These are phyloP conservation scores for Phyllostomus hastatus DNA, from an alignment of 2,113 vertebrate species.

Conservation along the genomic window DNA sequence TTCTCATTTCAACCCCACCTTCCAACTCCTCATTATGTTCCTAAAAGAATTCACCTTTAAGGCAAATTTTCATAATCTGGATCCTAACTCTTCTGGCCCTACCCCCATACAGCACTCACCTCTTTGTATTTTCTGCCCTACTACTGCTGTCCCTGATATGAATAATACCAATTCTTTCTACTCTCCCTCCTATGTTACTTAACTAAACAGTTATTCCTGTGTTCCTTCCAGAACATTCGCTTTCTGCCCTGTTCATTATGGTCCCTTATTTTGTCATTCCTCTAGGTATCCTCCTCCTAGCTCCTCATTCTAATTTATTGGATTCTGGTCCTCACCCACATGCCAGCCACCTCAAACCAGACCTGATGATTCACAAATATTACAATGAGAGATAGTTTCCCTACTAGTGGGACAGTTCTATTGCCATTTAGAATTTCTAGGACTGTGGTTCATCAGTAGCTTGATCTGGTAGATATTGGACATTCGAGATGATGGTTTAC, in stretches of 20 bases:
- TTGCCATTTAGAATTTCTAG: neutral
- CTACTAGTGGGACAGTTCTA: neutral
- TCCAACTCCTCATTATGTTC: neutral
- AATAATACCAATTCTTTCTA: neutral
- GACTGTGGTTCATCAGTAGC: neutral
- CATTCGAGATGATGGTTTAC: neutral
- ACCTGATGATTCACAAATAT: neutral
- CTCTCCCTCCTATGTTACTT: neutral
- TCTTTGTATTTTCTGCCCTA: neutral
- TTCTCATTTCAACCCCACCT: neutral
- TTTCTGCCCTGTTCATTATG: accelerated
- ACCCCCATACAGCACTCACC: accelerated
- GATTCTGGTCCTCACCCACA: neutral
- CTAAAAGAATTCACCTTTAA: neutral
- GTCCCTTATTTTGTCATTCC: neutral
- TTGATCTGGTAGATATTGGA: neutral
- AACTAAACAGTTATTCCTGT: neutral
- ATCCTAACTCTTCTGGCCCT: neutral
- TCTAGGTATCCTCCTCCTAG: neutral
- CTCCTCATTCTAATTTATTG: neutral
- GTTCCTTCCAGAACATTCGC: neutral
- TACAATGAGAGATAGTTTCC: neutral
- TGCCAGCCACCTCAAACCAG: neutral
- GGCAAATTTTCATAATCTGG: neutral
- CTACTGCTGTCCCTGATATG: neutral